Conservation (phyloP, 2,797 vertebrate genomes). For the Hapalemur alaotrensis region DNA sequence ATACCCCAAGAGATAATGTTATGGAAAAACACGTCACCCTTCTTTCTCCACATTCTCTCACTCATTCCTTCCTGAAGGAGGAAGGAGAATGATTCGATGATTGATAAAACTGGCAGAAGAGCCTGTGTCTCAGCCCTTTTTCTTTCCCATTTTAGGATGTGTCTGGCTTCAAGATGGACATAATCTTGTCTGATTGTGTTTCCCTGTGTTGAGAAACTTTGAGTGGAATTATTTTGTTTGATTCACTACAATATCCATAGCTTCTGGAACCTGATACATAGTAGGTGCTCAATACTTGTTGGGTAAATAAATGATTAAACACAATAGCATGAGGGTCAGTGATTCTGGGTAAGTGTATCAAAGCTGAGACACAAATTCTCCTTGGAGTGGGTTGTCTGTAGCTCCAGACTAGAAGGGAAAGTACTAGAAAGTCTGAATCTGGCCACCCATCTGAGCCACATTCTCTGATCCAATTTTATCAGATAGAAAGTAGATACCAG, state of each 20-base stretch:
- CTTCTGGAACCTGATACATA: background rate
- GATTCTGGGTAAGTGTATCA: background rate
- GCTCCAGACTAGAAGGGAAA: background rate
- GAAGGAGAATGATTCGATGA: background rate
- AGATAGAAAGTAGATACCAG: background rate
- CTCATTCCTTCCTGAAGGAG: background rate
- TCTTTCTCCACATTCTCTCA: background rate
- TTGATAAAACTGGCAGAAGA: background rate
- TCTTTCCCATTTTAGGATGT: background rate
- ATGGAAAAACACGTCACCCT: background rate
- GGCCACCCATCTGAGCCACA: background rate
- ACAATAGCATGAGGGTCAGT: background rate
- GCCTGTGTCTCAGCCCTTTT: no score
- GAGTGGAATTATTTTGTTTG: background rate
- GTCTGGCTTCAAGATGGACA: background rate
- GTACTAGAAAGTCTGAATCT: background rate
- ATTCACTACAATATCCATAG: background rate
- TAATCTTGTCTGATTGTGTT: background rate
- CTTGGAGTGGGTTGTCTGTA: background rate
- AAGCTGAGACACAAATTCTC: background rate
- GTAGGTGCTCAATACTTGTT: background rate
- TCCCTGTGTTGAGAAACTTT: background rate
- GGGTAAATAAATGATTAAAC: background rate
- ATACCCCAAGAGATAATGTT: background rate
- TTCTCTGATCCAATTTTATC: background rate